phyloP scores from a whole-genome alignment of 2,113 vertebrate genomes.

The Syngnathoides biaculeatus region DNA sequence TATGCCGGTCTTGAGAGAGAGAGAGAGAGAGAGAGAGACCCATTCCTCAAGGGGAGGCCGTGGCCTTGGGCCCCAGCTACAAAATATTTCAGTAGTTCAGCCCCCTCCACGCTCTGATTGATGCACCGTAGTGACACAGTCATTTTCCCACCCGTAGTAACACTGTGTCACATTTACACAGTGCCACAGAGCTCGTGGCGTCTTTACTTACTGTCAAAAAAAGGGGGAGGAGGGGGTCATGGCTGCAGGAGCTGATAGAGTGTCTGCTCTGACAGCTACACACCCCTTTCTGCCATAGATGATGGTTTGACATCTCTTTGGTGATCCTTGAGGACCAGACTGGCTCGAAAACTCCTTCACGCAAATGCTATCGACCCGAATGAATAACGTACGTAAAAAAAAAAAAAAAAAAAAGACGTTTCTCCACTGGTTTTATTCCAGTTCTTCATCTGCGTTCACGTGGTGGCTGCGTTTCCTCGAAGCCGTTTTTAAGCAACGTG shows the following conservation, averaged over 20 bases:
- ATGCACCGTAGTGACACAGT: constrained; percentile 29
- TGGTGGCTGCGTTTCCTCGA: constrained; percentile 15
- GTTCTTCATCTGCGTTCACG: not conserved
- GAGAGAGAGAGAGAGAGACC: constrained; percentile 12
- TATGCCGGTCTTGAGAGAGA: constrained; percentile 13
- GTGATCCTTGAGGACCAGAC: constrained; percentile 39
- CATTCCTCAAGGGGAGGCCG: constrained; percentile 21
- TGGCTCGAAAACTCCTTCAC: constrained; percentile 35
- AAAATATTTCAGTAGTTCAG: constrained; percentile 22
- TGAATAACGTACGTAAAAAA: no score
- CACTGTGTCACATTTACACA: constrained; percentile 31
- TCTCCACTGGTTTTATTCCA: constrained; percentile 16
- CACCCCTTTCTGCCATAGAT: constrained; percentile 41
- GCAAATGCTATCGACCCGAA: constrained; percentile 12
- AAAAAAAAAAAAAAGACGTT: no score
- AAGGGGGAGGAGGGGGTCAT: constrained; percentile 31
- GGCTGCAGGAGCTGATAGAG: constrained; percentile 39
- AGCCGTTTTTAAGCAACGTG: constrained; percentile 16
- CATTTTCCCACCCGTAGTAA: constrained; percentile 22
- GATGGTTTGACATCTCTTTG: constrained; percentile 53
- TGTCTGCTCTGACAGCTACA: constrained; percentile 36
- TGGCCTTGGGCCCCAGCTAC: constrained; percentile 31
- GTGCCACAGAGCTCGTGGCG: constrained; percentile 49
- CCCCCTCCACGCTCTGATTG: constrained; percentile 29
- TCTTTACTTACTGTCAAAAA: constrained; percentile 57